Base-by-base conservation (phyloP, 2,113 vertebrate genomes). In the Crypturellus undulatus region DNA sequence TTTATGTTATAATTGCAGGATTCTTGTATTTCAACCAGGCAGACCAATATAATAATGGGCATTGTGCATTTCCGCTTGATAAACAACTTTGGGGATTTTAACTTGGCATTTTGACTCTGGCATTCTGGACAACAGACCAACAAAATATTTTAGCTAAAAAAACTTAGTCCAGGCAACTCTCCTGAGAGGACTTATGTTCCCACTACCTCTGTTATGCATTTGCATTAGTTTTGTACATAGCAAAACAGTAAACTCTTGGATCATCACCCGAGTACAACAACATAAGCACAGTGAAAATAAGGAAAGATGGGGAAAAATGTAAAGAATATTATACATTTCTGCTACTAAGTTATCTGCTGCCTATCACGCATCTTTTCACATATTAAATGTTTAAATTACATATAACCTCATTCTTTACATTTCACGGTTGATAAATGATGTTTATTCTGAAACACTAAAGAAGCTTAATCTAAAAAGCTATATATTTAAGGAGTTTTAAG, bases 321-420 rank as follows among this genome's bases (percentile, higher is more conserved):
- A 51, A 69, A 63, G 52, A 76, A 28, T 12, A 2, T 79, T 82
- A 5, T 4, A 36, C 22, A 6, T 36, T 63, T 60, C 47, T 21
- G 36, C 3, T 75, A 36, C 32, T 83, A 28, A 78, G 62, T 59
- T 77, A 67, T 4, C 43, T 19, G 20, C 28, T 79, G 30, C 25
- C 73, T 84, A 58, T 63, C 82, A 76, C 34, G n/a, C 22, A 84
- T 45, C 40, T 72, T 95, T 96, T 92, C 51, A 84, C 30, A 19
- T 70, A 56, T 72, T 91, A 82, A 59, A 68, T 86, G 77, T 86
- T 90, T 89, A 86, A 89, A 42, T 86, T 52, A 43, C 65, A 71
- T 94, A 80, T 93, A 92, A 83, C 87, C 89, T 92, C 45, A 84
- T 94, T 95, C 76, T 87, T 82, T 89, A 93, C 93, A 89, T 96